Base-by-base conservation (phyloP, 2,888 invertebrate genomes). In the Callimorpha dominula region DNA sequence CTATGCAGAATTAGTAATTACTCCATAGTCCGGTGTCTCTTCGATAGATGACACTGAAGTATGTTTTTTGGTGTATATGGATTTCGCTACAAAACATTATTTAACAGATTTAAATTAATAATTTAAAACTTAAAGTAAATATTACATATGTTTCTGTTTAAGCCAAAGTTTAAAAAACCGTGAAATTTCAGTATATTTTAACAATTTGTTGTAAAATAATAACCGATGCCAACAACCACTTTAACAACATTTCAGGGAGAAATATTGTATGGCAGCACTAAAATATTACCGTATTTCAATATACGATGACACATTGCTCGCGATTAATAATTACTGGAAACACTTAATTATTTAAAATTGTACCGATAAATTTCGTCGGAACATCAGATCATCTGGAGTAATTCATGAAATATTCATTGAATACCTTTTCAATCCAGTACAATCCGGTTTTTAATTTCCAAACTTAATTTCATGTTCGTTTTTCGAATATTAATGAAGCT, bases 331-430 rank as follows among this genome's bases (percentile, higher is more conserved):
- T 54, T 31, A 64, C 54, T 43, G 31, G 15, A 0, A 63, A 54
- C 57, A 42, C 31, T 43, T 72, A 54, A 68, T 68, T 54, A 68
- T 62, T 68, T 65, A 68, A 72, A 63, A 62, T 42, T 43, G 52
- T 46, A 68, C 11, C 43, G 11, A 72, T 72, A 57, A 68, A 68
- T 68, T 65, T 62, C 20, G 17, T 66, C 8, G 46, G n/a, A 15
- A 49, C 15, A 69, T 63, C 57, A 67, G 17, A 50, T 67, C 46
- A 65, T 43, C 40, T 43, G 42, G 14, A 11, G 65, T 71, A 52
- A 43, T 20, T 66, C 67, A 77, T 83, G 67, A 83, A 79, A 79
- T 78, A 82, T 82, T 82, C 74, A 83, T 75, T 70, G 73, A 66
- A 77, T 70, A 70, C 64, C 74, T 70, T 67, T 76, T 69, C 72